These are phyloP conservation scores for Ormyrus thymus DNA, from an alignment of 2,888 invertebrate species.

Conservation along the genomic window DNA sequence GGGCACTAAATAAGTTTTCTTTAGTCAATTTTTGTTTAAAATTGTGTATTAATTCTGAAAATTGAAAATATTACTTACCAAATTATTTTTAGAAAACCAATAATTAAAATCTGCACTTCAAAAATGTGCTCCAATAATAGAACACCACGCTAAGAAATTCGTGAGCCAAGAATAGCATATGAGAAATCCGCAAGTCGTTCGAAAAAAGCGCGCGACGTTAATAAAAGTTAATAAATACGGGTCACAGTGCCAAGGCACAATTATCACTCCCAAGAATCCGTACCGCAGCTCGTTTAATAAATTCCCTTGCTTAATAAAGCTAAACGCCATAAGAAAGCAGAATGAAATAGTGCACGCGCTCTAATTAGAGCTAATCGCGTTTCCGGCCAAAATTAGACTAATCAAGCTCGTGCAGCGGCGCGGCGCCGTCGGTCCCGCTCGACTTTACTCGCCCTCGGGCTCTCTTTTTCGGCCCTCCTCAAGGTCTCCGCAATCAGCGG, in stretches of 20 bases:
- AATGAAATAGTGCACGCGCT: neutral
- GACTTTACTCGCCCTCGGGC: neutral
- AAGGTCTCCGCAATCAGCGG: constrained; percentile 19
- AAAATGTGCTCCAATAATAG: too few species aligned
- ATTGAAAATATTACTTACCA: too few species aligned
- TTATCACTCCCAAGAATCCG: neutral
- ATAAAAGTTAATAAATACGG: neutral
- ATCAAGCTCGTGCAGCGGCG: constrained; percentile 20
- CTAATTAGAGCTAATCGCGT: constrained; percentile 32
- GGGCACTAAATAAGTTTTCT: too few species aligned
- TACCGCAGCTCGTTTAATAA: neutral
- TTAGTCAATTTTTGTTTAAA: too few species aligned
- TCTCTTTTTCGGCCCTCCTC: neutral
- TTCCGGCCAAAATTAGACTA: constrained; percentile 31
- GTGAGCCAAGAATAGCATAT: too few species aligned
- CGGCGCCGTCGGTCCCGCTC: neutral
- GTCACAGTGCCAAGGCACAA: neutral
- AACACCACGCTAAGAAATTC: too few species aligned
- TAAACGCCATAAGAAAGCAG: too few species aligned
- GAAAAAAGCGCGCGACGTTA: too few species aligned
- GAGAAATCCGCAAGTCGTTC: too few species aligned
- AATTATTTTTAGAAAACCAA: too few species aligned
- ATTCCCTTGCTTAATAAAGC: constrained; percentile 9
- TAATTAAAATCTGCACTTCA: too few species aligned
- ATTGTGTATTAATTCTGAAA: too few species aligned